Conservation (phyloP, 2,888 invertebrate species). For the Drosophila meridionalis region DNA sequence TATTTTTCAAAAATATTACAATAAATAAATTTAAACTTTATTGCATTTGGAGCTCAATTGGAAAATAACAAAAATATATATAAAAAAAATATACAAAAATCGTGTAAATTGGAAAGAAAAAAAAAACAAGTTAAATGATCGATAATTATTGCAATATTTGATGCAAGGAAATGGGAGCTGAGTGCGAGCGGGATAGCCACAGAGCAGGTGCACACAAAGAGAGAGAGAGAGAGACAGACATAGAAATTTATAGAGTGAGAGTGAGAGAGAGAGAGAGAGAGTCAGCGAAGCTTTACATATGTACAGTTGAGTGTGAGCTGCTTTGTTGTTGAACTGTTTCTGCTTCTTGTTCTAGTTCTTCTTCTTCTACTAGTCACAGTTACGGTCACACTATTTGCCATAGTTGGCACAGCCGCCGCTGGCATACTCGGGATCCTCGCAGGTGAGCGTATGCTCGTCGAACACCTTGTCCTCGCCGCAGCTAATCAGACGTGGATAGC, state of each 20-base stretch:
- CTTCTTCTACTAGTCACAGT: background rate
- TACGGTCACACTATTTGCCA: constrained; percentile 71
- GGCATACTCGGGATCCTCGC: constrained; percentile 88
- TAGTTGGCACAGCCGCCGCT: constrained; percentile 80
- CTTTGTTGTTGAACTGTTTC: constrained; percentile 7
- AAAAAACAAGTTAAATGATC: constrained; percentile 24
- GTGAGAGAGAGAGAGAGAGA: constrained; percentile 25
- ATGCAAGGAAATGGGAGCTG: constrained; percentile 19
- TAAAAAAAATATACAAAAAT: constrained; percentile 44
- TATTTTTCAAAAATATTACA: constrained; percentile 55
- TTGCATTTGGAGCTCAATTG: constrained; percentile 65
- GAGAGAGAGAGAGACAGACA: constrained; percentile 1
- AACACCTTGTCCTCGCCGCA: constrained; percentile 95
- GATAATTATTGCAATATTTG: constrained; percentile 39
- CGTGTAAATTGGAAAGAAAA: constrained; percentile 29
- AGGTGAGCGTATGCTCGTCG: constrained; percentile 92
- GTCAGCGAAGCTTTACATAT: constrained; percentile 54
- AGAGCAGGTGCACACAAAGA: constrained; percentile 5
- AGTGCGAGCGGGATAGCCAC: constrained; percentile 32
- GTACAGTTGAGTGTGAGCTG: constrained; percentile 51
- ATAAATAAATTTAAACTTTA: constrained; percentile 77
- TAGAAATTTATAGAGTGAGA: constrained; percentile 2
- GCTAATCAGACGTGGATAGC: constrained; percentile 93
- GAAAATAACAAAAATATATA: constrained; percentile 38
- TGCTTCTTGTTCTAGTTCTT: background rate